A percentile compares a stretch with the other conserved stretches of the same genome.
These are phyloP conservation scores for Coremacera marginata DNA, from an alignment of 2,888 invertebrate genomes.

Conservation along the genomic window DNA sequence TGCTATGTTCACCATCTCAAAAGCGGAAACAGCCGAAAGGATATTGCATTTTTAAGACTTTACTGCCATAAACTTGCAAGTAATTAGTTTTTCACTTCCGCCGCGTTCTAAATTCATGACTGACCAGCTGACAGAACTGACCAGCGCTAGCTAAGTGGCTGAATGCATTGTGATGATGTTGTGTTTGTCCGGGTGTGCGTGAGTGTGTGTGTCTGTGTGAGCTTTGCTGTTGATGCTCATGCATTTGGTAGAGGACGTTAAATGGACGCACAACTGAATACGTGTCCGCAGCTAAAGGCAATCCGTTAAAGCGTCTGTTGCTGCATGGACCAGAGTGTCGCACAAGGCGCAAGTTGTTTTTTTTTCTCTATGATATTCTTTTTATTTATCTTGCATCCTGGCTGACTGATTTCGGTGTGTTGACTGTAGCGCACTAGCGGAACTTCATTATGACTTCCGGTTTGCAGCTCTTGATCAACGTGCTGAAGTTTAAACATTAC, in stretches of 20 bases:
- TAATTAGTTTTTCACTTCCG: conserved; percentile 19
- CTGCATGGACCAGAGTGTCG: too few species aligned
- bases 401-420: neutral
- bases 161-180: conserved; percentile 17
- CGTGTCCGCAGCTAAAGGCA: neutral
- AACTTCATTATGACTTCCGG: conserved; percentile 25
- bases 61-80: conserved; percentile 15
- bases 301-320: conserved; percentile 1
- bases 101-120: neutral
- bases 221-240: too few species aligned
- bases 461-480: conserved; percentile 1
- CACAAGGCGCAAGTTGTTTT: too few species aligned
- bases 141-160: neutral
- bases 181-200: too few species aligned
- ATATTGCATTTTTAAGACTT: conserved; percentile 25
- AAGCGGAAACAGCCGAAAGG: conserved; percentile 16
- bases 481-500: neutral
- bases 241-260: conserved; percentile 3
- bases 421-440: conserved; percentile 14
- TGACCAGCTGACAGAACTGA: neutral
- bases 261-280: neutral
- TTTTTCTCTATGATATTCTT: neutral
- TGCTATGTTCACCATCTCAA: neutral
- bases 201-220: too few species aligned
- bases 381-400: conserved; percentile 24